Conservation (phyloP, 2,888 invertebrate genomes). For the Oscheius sp. region DNA sequence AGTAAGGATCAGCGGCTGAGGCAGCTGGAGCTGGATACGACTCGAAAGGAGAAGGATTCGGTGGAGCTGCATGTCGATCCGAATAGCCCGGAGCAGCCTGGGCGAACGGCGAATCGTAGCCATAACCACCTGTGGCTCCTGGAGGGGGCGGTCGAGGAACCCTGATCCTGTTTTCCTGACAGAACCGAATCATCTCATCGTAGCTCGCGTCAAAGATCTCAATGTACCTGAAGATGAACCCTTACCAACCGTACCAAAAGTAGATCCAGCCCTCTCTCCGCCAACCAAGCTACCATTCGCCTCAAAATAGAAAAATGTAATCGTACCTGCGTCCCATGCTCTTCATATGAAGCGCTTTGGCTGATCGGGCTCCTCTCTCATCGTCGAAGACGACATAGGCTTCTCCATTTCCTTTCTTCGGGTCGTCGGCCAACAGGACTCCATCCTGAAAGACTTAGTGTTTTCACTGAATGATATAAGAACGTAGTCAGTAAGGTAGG, state of each 20-base stretch:
- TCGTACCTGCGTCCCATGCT: conserved; percentile 49
- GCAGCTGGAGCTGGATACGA: not conserved
- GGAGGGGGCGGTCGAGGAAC: conserved; percentile 36
- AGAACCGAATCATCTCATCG: conserved; percentile 45
- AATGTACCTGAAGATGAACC: conserved; percentile 46
- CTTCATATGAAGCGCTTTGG: conserved; percentile 51
- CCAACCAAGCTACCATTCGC: not conserved
- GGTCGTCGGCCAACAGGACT: conserved; percentile 48
- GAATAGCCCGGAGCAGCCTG: not conserved
- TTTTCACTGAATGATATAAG: not conserved
- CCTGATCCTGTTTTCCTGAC: conserved; percentile 42
- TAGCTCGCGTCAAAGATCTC: conserved; percentile 52
- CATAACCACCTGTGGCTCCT: conserved; percentile 15
- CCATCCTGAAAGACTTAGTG: conserved; percentile 43
- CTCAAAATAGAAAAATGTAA: not conserved
- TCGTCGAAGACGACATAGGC: conserved; percentile 50
- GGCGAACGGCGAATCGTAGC: conserved; percentile 23
- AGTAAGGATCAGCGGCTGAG: conserved; percentile 17
- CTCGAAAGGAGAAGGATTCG: conserved; percentile 14
- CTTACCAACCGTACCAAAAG: conserved; percentile 13
- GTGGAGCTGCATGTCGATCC: conserved; percentile 1
- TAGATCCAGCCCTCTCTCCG: conserved; percentile 5
- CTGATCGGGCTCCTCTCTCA: conserved; percentile 42
- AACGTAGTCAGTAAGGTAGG: not conserved
- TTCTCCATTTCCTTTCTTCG: conserved; percentile 42